Base-by-base conservation (phyloP, 1,140 invertebrate species). In the Drosophila dunni region DNA sequence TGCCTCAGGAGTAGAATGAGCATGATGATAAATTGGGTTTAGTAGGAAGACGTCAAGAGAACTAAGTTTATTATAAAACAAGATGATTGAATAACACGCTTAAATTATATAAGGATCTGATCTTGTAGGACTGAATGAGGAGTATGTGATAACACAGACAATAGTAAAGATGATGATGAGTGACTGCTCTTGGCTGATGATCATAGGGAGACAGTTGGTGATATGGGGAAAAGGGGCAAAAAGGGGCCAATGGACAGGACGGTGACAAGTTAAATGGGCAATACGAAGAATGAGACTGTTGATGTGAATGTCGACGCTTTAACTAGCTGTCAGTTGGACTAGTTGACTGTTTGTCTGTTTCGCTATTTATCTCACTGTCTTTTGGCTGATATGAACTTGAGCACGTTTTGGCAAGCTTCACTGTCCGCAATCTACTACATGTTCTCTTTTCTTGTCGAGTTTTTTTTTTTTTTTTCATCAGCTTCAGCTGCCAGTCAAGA, bases 321-420 rank as follows among this genome's bases (percentile, higher is more conserved):
- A 24, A 60, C 57, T 45, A 13, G 4, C 51, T 58, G 40, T 10
- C 29, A 40, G 17, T 0, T 33, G 46, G 38, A 36, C 42, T 66
- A n/a, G 20, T 29, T 57, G 53, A 46, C 63, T 66, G 42, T 1
- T 42, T 66, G 24, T 24, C 68, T 66, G 38, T 29, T 34, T 24
- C 17, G 7, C 53, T 42, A 13, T 38, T 7, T 58, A 8, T n/a
- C 7, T 34, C 11, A 33, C 9, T 3, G 17, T 17, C 36, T 63
- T 63, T 53, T 53, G 54, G 61, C 48, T 33, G 10, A 66, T 64
- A 54, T 75, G 75, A 78, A 78, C 75, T 78, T 78, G 71, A 78
- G 66, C 75, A 78, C 75, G 75, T 78, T 78, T 64, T 53, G 53
- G 46, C 73, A 75, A 62, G 44, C 54, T 51, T 13, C 50, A 29